Evolutionary conservation across 2,797 vertebrate species (phyloP).

Genomic region (Amniataba percoides): DNA sequence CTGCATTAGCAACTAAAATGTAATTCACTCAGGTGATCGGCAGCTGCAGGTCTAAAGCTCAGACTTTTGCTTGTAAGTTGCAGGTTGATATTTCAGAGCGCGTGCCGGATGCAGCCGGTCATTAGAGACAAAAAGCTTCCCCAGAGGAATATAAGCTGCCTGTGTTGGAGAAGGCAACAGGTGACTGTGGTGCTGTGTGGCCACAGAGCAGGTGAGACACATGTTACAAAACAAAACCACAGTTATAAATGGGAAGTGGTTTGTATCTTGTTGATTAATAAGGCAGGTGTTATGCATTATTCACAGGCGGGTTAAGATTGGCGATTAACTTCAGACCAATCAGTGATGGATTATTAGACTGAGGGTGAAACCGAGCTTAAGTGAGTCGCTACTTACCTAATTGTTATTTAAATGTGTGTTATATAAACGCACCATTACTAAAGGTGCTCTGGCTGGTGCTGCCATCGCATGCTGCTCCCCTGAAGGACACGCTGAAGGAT

Average conservation of each 20-base stretch:
- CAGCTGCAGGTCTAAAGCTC: background rate
- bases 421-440: constrained; percentile 8
- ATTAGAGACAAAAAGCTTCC: constrained; percentile 38
- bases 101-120: constrained; percentile 40
- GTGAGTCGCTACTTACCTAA: constrained; percentile 11
- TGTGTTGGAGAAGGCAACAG: constrained; percentile 43
- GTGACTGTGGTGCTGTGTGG: constrained; percentile 24
- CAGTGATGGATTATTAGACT: constrained; percentile 49
- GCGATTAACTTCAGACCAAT: constrained; percentile 45
- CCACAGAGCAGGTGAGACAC: constrained; percentile 13
- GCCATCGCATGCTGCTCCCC: constrained; percentile 16
- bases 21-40: background rate
- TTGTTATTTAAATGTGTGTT: constrained; percentile 17
- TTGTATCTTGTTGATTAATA: constrained; percentile 51
- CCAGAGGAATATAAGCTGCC: constrained; percentile 52
- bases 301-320: constrained; percentile 40
- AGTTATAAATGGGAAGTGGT: constrained; percentile 46
- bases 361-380: constrained; percentile 2
- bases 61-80: background rate
- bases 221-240: constrained; percentile 26
- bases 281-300: constrained; percentile 43
- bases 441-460: background rate
- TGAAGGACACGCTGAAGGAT: constrained; percentile 71
- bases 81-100: constrained; percentile 30
- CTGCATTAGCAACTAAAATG: background rate